A percentile compares a stretch with the other conserved stretches of the same genome.
Conservation (phyloP, 2,113 vertebrate genomes). For the Orthonyx spaldingii region DNA sequence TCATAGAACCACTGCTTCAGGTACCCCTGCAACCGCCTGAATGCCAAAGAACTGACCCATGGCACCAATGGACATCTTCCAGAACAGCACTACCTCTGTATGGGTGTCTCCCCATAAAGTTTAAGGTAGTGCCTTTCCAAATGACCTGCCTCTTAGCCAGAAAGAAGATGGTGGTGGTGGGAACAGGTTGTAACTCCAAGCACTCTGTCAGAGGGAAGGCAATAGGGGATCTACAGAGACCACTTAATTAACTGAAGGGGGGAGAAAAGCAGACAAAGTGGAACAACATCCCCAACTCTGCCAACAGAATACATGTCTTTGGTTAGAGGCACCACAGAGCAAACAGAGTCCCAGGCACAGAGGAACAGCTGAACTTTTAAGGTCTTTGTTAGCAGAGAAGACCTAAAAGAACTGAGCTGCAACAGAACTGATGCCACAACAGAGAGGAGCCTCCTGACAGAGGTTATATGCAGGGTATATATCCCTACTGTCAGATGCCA, state of each 20-base stretch:
- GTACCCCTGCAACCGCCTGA: not conserved
- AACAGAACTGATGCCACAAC: not conserved
- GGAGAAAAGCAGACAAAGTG: not conserved
- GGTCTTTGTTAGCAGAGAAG: not conserved
- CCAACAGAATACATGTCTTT: not conserved
- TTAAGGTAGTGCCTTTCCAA: not conserved
- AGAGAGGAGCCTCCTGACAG: not conserved
- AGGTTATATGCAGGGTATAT: not conserved
- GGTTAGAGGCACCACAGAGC: not conserved
- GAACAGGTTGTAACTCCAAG: not conserved
- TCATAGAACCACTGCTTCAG: not conserved
- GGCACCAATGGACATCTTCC: not conserved
- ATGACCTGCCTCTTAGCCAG: not conserved
- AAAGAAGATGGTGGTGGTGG: not conserved
- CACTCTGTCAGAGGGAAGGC: not conserved
- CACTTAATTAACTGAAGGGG: not conserved
- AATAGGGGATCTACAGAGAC: not conserved
- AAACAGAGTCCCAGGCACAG: not conserved
- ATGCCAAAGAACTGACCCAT: not conserved
- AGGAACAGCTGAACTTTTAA: not conserved
- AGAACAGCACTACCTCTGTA: not conserved
- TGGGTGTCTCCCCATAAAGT: not conserved
- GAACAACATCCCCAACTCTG: fast-evolving
- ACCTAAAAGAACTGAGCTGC: not conserved
- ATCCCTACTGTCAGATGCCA: not conserved